These are phyloP conservation scores for Stictonetta naevosa DNA, from an alignment of 2,113 vertebrate genomes.

Conservation along the genomic window DNA sequence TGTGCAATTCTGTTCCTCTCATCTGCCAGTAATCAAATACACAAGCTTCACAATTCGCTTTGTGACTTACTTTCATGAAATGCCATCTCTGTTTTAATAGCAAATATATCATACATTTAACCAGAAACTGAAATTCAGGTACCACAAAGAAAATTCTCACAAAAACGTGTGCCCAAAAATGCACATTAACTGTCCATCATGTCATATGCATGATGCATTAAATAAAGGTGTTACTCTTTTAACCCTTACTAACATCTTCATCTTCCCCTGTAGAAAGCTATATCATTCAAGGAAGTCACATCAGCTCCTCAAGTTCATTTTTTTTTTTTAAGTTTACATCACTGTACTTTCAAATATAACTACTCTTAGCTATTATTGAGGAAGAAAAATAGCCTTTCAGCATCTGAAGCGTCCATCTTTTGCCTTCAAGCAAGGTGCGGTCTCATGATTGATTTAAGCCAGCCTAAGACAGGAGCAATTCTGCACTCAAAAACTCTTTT, in stretches of 20 bases:
- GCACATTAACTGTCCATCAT: neutral
- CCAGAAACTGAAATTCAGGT: neutral
- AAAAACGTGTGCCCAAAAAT: neutral
- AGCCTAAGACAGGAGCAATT: neutral
- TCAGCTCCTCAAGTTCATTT: neutral
- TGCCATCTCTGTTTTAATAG: neutral
- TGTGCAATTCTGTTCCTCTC: constrained; percentile 17
- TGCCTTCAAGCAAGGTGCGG: neutral
- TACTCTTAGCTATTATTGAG: neutral
- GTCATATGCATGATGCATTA: neutral
- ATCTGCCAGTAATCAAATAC: neutral
- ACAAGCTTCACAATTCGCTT: neutral
- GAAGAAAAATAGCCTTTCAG: neutral
- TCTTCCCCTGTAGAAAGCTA: neutral
- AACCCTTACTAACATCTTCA: neutral
- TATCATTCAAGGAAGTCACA: neutral
- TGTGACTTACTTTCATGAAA: neutral
- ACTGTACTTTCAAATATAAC: neutral
- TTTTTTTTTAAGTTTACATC: neutral
- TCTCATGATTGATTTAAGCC: neutral
- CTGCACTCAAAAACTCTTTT: neutral
- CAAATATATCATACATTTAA: neutral
- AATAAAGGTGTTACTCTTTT: neutral
- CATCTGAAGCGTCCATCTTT: neutral
- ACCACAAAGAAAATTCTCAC: neutral